Conservation (phyloP, 2,888 invertebrate genomes). For the Eupsilia transversa region DNA sequence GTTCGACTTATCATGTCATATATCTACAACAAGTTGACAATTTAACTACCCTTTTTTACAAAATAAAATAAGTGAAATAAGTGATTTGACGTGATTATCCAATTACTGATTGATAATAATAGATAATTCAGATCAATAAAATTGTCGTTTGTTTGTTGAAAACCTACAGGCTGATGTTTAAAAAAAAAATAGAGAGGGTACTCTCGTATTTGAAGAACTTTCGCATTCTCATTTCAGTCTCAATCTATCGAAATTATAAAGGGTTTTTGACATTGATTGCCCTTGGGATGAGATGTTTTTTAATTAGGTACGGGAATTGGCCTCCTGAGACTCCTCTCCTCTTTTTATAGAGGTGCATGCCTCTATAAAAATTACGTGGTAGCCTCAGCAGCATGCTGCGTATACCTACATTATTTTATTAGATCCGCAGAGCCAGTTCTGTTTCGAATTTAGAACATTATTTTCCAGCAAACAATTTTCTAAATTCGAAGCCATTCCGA, state of each 20-base stretch:
- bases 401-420: neutral
- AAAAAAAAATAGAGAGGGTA: too few species aligned
- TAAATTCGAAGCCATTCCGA: conserved; percentile 6
- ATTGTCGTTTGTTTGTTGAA: neutral
- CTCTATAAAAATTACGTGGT: too few species aligned
- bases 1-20: neutral
- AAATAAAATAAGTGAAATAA: too few species aligned
- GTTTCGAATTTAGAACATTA: conserved; percentile 1
- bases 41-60: conserved; percentile 14
- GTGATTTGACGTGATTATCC: conserved; percentile 9
- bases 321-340: neutral
- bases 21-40: neutral
- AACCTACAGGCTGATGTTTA: too few species aligned
- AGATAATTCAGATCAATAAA: neutral
- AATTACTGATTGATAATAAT: neutral
- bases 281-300: neutral
- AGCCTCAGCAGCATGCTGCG: neutral
- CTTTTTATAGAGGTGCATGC: neutral
- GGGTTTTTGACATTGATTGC: neutral
- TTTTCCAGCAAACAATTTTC: neutral
- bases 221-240: neutral
- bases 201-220: neutral
- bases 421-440: too few species aligned
- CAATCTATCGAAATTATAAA: neutral
- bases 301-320: neutral